Percentiles rank a stretch among this genome's conserved stretches.
phyloP scores from a whole-genome alignment of 2,888 invertebrate genomes.

The Zhuqinia jingwanae region DNA sequence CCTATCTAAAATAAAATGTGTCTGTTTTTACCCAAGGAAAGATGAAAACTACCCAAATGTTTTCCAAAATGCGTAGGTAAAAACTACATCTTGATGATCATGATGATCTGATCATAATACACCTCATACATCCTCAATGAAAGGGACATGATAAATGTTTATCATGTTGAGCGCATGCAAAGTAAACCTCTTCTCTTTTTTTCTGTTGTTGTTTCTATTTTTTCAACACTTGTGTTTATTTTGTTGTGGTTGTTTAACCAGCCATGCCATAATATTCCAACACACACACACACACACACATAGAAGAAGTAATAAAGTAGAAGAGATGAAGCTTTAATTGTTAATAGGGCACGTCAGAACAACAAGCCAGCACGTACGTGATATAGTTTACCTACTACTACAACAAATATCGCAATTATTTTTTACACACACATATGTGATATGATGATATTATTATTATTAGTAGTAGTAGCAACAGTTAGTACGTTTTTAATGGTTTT shows the following conservation, averaged over 20 bases:
- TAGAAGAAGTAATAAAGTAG: no score
- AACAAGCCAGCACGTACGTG: no score
- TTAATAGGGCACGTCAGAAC: slow-evolving; percentile 30
- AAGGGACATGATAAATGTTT: slow-evolving; percentile 46
- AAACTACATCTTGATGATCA: no score
- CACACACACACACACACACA: no score
- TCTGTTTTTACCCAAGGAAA: background rate
- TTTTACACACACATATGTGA: no score
- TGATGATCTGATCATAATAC: no score
- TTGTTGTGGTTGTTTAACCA: slow-evolving; percentile 35
- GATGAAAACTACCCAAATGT: slow-evolving; percentile 43
- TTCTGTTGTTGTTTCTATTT: slow-evolving; percentile 14
- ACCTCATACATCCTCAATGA: slow-evolving; percentile 27
- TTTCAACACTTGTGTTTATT: slow-evolving; percentile 40
- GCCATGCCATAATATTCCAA: no score
- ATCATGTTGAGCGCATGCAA: slow-evolving; percentile 6
- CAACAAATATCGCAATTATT: background rate
- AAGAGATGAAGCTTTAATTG: slow-evolving; percentile 27
- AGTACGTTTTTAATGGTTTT: background rate
- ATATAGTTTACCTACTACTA: slow-evolving; percentile 37
- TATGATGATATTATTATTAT: no score
- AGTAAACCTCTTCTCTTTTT: background rate
- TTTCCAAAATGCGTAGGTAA: slow-evolving; percentile 50
- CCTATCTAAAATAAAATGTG: no score
- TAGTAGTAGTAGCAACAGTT: slow-evolving; percentile 5